phyloP scores from a whole-genome alignment of 2,113 vertebrate genomes.

The Narcine bancroftii region DNA sequence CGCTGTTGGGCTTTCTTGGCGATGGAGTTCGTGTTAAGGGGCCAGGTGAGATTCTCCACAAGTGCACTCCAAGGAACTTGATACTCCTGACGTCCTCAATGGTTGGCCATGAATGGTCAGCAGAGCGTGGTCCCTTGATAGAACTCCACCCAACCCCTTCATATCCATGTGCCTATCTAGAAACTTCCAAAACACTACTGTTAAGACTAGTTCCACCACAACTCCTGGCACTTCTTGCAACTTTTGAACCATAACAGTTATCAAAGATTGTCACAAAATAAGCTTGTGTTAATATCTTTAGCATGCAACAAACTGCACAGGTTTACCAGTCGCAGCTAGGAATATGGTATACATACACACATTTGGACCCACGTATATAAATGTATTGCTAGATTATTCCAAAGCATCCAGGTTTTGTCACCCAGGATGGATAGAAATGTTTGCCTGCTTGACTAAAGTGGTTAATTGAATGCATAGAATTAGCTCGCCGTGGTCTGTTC shows the following conservation, averaged over 20 bases:
- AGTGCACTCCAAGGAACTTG: too few relatives aligned
- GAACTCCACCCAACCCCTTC: too few relatives aligned
- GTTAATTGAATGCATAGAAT: constrained; percentile 10
- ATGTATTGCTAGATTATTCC: not conserved
- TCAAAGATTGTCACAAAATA: not conserved
- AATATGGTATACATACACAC: not conserved
- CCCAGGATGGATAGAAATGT: not conserved
- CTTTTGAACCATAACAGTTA: not conserved
- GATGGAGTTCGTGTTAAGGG: too few relatives aligned
- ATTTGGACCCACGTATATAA: not conserved
- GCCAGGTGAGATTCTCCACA: too few relatives aligned
- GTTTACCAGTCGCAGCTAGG: not conserved
- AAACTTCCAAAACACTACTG: too few relatives aligned
- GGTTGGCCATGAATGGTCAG: too few relatives aligned
- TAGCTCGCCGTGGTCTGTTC: not conserved
- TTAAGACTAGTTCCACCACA: too few relatives aligned
- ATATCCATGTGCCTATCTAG: too few relatives aligned
- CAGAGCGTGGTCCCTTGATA: too few relatives aligned
- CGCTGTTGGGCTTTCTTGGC: too few relatives aligned
- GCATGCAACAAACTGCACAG: not conserved
- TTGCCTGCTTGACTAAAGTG: constrained; percentile 3
- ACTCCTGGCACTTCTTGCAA: too few relatives aligned
- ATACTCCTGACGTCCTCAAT: too few relatives aligned
- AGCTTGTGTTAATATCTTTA: not conserved
- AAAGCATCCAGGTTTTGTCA: not conserved